Evolutionary conservation across 2,797 vertebrate species (phyloP).

Genomic region (Pseudomugil tenellus): DNA sequence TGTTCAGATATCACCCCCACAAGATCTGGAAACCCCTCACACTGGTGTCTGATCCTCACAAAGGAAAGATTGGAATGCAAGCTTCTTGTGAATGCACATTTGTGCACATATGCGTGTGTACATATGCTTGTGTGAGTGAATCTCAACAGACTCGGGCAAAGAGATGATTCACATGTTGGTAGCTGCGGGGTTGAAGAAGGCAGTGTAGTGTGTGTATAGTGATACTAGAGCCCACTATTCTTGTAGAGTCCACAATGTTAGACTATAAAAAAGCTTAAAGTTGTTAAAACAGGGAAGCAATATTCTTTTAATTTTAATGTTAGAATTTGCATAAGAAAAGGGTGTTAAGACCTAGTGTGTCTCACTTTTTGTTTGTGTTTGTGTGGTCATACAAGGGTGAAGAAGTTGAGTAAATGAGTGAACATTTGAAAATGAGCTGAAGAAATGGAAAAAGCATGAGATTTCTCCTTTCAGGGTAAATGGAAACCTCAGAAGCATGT

Average conservation of each 20-base stretch:
- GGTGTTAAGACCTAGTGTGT: too few relatives aligned
- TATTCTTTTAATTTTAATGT: background rate
- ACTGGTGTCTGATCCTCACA: constrained; percentile 46
- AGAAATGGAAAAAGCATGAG: constrained; percentile 18
- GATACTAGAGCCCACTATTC: background rate
- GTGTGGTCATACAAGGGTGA: too few relatives aligned
- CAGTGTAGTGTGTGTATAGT: background rate
- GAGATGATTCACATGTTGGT: constrained; percentile 62
- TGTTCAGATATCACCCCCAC: constrained; percentile 59
- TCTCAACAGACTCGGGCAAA: constrained; percentile 32
- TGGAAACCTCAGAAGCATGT: constrained; percentile 40
- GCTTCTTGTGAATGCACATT: constrained; percentile 5
- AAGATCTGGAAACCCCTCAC: constrained; percentile 57
- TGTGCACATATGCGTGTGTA: background rate
- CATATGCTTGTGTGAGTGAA: constrained; percentile 7
- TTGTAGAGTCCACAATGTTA: background rate
- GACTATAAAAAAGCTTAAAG: background rate
- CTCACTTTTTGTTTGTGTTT: too few relatives aligned
- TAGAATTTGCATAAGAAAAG: background rate
- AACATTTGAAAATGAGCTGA: constrained; percentile 27
- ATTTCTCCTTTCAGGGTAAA: constrained; percentile 43
- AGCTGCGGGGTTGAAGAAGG: constrained; percentile 44
- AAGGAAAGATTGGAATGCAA: constrained; percentile 55
- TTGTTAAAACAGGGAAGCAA: background rate
- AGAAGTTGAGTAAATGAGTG: constrained; percentile 8